Percentiles rank a stretch among this genome's conserved stretches.
These are phyloP conservation scores for Melanostoma mellinum DNA, from an alignment of 2,888 invertebrate species.

Conservation along the genomic window DNA sequence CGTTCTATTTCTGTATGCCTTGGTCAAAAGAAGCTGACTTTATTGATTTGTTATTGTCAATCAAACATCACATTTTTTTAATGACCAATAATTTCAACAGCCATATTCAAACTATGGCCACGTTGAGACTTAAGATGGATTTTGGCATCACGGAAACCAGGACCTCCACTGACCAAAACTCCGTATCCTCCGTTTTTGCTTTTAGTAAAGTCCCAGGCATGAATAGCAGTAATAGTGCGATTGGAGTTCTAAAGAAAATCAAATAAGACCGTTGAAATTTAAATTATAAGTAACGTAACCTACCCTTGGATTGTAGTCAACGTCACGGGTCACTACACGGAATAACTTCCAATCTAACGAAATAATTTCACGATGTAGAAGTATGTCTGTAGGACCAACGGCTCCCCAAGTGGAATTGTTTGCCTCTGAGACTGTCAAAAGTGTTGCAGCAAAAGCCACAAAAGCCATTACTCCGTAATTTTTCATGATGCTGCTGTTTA, in stretches of 20 bases:
- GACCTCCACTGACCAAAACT: conserved; percentile 78
- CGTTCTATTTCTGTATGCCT: neutral
- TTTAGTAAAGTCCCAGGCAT: conserved; percentile 34
- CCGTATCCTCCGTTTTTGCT: conserved; percentile 79
- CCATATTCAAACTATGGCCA: conserved; percentile 80
- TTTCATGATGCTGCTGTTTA: conserved; percentile 44
- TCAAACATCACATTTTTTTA: conserved; percentile 7
- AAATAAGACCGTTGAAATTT: neutral
- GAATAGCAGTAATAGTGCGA: conserved; percentile 52
- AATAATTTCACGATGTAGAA: conserved; percentile 58
- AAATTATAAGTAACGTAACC: neutral
- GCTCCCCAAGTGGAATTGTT: conserved; percentile 40
- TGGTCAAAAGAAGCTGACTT: neutral
- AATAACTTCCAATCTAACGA: conserved; percentile 54
- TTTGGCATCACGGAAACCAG: conserved; percentile 77
- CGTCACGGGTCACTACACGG: conserved; percentile 60
- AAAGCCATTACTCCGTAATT: conserved; percentile 48
- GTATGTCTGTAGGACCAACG: conserved; percentile 41
- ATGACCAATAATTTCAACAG: conserved; percentile 79
- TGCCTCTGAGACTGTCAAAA: conserved; percentile 49
- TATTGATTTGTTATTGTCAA: neutral
- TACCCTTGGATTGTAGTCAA: conserved; percentile 56
- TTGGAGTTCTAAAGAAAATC: conserved; percentile 46
- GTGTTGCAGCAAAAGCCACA: conserved; percentile 39
- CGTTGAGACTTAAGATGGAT: conserved; percentile 81